These are phyloP conservation scores for Quiscalus mexicanus DNA, from an alignment of 2,113 vertebrate species.

Conservation along the genomic window DNA sequence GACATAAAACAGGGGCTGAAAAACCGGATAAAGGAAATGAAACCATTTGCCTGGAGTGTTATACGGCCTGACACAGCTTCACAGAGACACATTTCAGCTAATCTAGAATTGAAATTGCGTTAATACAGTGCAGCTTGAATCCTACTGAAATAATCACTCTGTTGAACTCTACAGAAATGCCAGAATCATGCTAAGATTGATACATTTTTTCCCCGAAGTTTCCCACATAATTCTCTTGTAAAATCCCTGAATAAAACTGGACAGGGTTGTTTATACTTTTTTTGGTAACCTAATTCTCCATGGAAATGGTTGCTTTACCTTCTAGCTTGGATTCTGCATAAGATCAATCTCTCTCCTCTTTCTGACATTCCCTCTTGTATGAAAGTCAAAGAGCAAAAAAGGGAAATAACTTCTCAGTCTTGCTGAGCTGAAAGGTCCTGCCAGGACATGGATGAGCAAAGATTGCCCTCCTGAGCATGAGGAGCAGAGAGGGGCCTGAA, in stretches of 20 bases:
- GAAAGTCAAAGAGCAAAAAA: neutral
- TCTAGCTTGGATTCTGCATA: neutral
- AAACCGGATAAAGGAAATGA: neutral
- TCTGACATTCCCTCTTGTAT: neutral
- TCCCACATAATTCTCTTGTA: neutral
- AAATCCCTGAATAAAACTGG: neutral
- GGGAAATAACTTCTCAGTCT: neutral
- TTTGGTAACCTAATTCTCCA: neutral
- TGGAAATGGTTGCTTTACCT: neutral
- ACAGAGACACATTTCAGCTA: neutral
- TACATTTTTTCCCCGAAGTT: neutral
- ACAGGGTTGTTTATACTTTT: neutral
- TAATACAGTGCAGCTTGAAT: neutral
- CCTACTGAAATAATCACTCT: neutral
- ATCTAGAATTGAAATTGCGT: neutral
- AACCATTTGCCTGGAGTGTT: neutral
- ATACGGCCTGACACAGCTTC: neutral
- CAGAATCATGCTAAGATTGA: neutral
- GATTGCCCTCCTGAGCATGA: neutral
- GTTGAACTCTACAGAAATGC: neutral
- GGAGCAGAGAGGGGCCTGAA: neutral
- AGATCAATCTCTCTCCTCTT: neutral
- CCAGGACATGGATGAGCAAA: neutral
- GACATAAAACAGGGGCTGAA: neutral
- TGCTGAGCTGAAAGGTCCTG: neutral